These are phyloP conservation scores for Pogona vitticeps DNA, from an alignment of 2,113 vertebrate genomes.

Conservation along the genomic window DNA sequence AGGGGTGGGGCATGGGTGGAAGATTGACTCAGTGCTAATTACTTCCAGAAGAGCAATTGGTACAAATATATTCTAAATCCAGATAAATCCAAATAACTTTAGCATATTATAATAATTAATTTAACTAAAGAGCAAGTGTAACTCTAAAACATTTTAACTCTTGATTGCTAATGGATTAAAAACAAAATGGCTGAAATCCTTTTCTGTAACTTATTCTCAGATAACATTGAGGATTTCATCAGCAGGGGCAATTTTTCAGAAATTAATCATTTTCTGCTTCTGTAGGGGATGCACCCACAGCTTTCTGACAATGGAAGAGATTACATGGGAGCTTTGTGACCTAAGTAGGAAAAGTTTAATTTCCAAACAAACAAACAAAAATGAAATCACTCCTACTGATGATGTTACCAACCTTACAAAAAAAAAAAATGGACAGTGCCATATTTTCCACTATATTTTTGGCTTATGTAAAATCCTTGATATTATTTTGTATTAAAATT, in stretches of 20 bases:
- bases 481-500: background rate
- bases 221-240: too few species aligned
- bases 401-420: too few species aligned
- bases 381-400: too few species aligned
- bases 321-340: too few species aligned
- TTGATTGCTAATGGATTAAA: background rate
- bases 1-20: background rate
- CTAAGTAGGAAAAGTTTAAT: too few species aligned
- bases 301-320: too few species aligned
- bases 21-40: background rate
- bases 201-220: too few species aligned
- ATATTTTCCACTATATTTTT: background rate
- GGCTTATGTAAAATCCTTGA: slow-evolving; percentile 22
- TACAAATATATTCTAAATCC: background rate
- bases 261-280: too few species aligned
- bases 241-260: too few species aligned
- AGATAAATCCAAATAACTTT: background rate
- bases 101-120: background rate
- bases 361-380: too few species aligned
- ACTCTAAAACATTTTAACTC: background rate
- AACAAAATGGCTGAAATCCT: background rate
- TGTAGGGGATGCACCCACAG: too few species aligned
- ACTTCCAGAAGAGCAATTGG: background rate
- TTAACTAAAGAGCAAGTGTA: background rate
- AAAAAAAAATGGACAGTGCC: background rate